Percentiles rank a stretch among this genome's conserved stretches.
phyloP scores from a whole-genome alignment of 2,113 vertebrate genomes.

The Rhea americana region DNA sequence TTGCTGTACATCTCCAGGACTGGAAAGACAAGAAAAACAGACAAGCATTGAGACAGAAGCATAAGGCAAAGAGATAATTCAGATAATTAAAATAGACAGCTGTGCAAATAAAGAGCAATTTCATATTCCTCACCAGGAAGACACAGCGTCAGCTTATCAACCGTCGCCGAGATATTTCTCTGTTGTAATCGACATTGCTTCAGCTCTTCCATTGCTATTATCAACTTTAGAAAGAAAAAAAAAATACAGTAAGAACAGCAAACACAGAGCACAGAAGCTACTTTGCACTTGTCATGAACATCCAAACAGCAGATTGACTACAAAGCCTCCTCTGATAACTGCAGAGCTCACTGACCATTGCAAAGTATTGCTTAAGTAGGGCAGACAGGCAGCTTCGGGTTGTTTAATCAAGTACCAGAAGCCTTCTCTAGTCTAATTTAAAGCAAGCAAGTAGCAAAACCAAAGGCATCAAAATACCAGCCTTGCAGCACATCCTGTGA shows the following conservation, averaged over 20 bases:
- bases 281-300: neutral
- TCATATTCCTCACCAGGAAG: conserved; percentile 85
- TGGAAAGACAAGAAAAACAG: conserved; percentile 67
- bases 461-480: neutral
- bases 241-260: neutral
- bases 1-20: conserved; percentile 98
- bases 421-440: neutral
- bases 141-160: conserved; percentile 92
- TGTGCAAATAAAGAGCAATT: neutral
- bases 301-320: neutral
- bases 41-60: conserved; percentile 16
- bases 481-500: neutral
- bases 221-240: conserved; percentile 75
- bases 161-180: conserved; percentile 93
- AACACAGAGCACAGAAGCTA: conserved; percentile 22
- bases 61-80: neutral
- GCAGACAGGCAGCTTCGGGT: neutral
- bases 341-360: neutral
- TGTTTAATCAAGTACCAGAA: rapidly evolving
- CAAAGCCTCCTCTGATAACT: neutral
- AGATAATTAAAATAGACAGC: neutral
- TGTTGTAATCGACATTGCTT: conserved; percentile 92
- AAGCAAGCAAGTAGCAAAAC: neutral
- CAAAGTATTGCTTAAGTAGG: rapidly evolving
- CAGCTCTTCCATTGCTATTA: conserved; percentile 90